Base-by-base conservation (phyloP, 1,140 invertebrate species). In the Saxidomus purpurata region DNA sequence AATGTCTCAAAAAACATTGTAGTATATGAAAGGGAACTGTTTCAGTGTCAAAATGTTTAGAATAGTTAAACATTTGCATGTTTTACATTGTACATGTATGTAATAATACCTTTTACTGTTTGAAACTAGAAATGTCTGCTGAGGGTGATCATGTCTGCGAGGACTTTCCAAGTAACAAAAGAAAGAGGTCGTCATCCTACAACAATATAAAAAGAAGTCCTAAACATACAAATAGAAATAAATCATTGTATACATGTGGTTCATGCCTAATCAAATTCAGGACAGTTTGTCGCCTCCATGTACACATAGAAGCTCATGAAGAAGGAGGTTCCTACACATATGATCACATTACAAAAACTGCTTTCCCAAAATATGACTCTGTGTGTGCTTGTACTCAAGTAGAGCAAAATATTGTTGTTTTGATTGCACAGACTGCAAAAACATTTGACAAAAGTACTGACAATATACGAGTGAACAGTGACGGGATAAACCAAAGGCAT, bases 361-460 rank as follows among this genome's bases (percentile, higher is more conserved):
- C 76, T 79, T 79, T 79, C 49, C 76, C 76, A 2, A 79, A 79
- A 25, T 79, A 52, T 55, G 76, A 79, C 47, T 52, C 76, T 34
- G 31, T 43, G 15, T 79, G 76, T 79, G 76, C 76, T 52, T 79
- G 22, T 55, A 79, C 76, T 15, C 76, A 79, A 34, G 76, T 79
- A 22, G 40, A 55, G 11, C 22, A 49, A 52, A 28, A 52, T 52
- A 25, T 52, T 25, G 43, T 79, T 52, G 40, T 11, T n/a, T 25
- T 74, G 34, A 47, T 74, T 40, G n/a, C 17, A 6, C 69, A 40
- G 6, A 74, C 1, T 9, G 2, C 9, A 40, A 22, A 74, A 40
- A 15, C 3, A 40, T 17, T 2, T 74, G 40, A 22, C 9, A 43
- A 40, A 25, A 13, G 9, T 3, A 22, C 8, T 38, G 9, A 74